Evolutionary conservation across 35 echinoderm and acorn worm species (phyloP).

Genomic region (Stichopus chloronotus): DNA sequence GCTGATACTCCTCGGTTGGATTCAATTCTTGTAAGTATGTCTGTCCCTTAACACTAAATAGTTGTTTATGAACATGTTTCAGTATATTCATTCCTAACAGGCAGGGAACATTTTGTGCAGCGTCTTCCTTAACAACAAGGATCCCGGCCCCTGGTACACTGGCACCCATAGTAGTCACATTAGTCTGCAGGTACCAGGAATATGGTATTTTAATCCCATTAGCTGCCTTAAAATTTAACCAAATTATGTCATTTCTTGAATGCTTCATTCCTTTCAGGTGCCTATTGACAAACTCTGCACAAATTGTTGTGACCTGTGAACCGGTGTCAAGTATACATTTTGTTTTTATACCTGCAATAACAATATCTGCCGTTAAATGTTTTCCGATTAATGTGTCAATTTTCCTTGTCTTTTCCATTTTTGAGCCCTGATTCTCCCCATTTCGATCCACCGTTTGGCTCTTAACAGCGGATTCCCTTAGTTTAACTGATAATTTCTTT

Average conservation of each 20-base stretch:
- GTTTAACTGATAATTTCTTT: conserved; percentile 15
- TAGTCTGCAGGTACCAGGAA: background rate
- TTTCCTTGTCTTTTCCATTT: background rate
- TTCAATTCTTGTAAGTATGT: conserved; percentile 19
- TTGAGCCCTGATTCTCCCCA: background rate
- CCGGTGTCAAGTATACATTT: conserved; percentile 46
- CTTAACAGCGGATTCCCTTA: conserved; percentile 43
- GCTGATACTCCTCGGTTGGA: conserved; percentile 1
- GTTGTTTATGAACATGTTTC: background rate
- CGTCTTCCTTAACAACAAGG: conserved; percentile 8
- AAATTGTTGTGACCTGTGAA: conserved; percentile 41
- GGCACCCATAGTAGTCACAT: background rate
- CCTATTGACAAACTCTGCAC: background rate
- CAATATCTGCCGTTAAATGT: conserved; percentile 6
- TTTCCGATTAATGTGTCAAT: conserved; percentile 7
- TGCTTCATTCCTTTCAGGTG: background rate
- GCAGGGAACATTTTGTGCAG: conserved; percentile 20
- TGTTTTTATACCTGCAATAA: conserved; percentile 37
- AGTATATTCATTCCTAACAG: conserved; percentile 50
- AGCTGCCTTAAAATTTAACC: conserved; percentile 30
- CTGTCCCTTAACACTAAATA: conserved; percentile 22
- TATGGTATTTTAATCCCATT: conserved; percentile 5
- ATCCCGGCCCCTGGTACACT: conserved; percentile 7
- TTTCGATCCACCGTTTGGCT: conserved; percentile 20
- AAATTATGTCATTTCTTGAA: background rate